Evolutionary conservation across 1,140 invertebrate species (phyloP), one percentile per base, ranked within the genome.

Genomic region (Apis laboriosa): DNA sequence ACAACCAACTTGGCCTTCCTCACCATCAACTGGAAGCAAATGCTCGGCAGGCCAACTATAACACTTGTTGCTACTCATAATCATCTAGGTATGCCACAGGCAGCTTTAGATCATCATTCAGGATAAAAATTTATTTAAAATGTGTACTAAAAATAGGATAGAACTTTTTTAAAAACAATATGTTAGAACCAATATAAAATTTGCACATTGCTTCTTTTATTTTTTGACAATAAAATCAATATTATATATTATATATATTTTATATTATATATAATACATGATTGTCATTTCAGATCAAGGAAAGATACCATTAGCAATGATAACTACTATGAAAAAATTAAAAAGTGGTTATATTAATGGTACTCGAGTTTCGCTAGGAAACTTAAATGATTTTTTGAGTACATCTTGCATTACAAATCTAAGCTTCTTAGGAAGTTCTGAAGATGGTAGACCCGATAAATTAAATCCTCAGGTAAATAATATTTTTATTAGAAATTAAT

Each of bases 291-390:
- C 94, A 99, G 98, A 99, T 95, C 96, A 98, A 94, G 97, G 97
- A 73, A 97, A 97, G 93, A 97, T 99, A 76, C 98, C 98, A 11
- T 95, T 98, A 90, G 97, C 98, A 0, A 98, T 99, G 96, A 97
- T 99, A 86, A 98, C 98, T 24, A 99, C 99, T 8, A 98, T 99
- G 95, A 99, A 99, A 92, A 99, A 99, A 94, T 94, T 99, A 3
- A 99, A 99, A 93, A 99, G 98, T 87, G 99, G 99, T 49, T 99
- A 99, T 92, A 99, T 99, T 66, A 99, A 99, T 93, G 99, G 99
- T 51, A 99, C 99, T 24, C 97, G 98, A 92, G 98, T 99, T 0
- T 98, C 98, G 79, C 93, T 99, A 34, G 98, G 98, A 61, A 97
- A 97, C 93, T 93, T 99, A 17, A 97, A 96, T 81, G 98, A 99